A percentile compares a stretch with the other conserved stretches of the same genome.
These are phyloP conservation scores for Microctonus aethiopoides DNA, from an alignment of 2,888 invertebrate genomes.

Conservation along the genomic window DNA sequence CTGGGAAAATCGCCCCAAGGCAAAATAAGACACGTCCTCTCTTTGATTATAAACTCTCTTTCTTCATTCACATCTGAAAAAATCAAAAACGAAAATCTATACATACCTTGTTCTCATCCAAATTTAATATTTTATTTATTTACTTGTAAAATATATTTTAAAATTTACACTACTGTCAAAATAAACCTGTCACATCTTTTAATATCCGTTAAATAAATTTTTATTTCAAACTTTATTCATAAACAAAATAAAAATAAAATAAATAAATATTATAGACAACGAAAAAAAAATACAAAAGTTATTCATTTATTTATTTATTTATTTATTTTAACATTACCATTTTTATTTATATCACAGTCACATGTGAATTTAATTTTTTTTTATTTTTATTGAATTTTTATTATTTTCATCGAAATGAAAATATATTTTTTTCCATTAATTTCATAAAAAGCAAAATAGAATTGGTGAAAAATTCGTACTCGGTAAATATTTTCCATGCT, in stretches of 20 bases:
- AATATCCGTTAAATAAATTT: not conserved
- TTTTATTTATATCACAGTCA: not conserved
- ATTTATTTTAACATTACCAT: not conserved
- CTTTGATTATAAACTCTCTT: not conserved
- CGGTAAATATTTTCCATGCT: conserved; percentile 35
- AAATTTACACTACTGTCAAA: not conserved
- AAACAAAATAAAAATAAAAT: not conserved
- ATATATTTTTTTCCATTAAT: not conserved
- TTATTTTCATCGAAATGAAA: not conserved
- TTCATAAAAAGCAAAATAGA: conserved; percentile 5
- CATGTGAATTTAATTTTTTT: not conserved
- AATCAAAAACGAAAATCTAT: not conserved
- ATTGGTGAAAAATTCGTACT: conserved; percentile 19
- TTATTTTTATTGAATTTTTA: not conserved
- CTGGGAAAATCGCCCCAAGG: conserved; percentile 16
- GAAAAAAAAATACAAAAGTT: not conserved
- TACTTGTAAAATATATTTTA: not conserved
- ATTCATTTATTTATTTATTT: not conserved
- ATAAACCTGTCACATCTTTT: not conserved
- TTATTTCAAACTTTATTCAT: not conserved
- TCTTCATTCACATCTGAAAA: not conserved
- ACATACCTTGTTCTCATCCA: not conserved
- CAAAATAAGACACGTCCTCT: conserved; percentile 5
- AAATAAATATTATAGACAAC: not conserved
- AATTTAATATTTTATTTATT: not conserved